phyloP scores from a whole-genome alignment of 2,113 vertebrate species.

The Notarius lentiginosus region DNA sequence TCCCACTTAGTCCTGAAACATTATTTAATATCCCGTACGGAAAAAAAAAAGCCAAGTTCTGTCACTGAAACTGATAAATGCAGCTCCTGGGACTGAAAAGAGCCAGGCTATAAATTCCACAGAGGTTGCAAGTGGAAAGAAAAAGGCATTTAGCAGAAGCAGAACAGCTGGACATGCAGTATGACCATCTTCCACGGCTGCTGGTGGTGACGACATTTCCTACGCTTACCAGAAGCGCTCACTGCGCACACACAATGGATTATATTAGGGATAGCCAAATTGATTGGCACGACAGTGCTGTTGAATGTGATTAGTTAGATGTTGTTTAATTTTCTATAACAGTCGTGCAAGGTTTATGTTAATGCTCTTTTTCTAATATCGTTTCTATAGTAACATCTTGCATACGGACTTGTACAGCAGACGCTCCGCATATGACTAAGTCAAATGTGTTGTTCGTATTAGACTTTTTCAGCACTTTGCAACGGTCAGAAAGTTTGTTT shows the following conservation, averaged over 20 bases:
- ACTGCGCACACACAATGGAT: background rate
- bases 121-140: conserved; percentile 30
- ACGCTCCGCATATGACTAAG: background rate
- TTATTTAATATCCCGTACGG: background rate
- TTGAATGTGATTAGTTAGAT: background rate
- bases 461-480: background rate
- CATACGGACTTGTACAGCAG: background rate
- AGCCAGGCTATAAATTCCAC: conserved; percentile 25
- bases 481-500: background rate
- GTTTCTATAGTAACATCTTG: background rate
- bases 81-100: conserved; percentile 1
- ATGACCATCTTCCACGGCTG: conserved; percentile 17
- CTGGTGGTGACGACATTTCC: background rate
- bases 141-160: conserved; percentile 22
- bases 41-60: background rate
- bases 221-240: background rate
- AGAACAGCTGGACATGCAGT: conserved; percentile 31
- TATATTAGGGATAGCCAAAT: background rate
- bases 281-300: background rate
- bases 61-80: background rate
- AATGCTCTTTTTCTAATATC: background rate
- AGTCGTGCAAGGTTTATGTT: background rate
- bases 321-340: background rate
- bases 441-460: background rate
- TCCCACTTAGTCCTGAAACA: background rate